Conservation (phyloP, 1,140 invertebrate species). For the Macrobrachium nipponense region DNA sequence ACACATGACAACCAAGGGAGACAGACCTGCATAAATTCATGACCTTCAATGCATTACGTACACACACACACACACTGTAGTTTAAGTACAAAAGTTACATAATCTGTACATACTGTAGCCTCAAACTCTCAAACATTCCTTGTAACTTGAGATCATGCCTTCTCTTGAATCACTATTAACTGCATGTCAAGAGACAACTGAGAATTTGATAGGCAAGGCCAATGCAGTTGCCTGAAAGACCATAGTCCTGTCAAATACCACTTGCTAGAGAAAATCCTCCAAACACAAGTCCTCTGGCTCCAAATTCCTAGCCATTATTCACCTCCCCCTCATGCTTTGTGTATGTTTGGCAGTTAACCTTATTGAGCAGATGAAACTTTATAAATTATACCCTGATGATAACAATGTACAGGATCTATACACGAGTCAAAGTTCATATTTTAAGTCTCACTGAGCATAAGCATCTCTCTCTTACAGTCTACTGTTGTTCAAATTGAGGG, state of each 20-base stretch:
- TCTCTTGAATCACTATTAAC: neutral
- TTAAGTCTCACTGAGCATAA: no score
- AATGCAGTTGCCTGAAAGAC: slow-evolving; percentile 27
- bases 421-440: no score
- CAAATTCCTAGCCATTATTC: neutral
- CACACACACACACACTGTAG: slow-evolving; percentile 21
- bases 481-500: no score
- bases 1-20: slow-evolving; percentile 54
- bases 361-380: neutral
- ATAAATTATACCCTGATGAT: slow-evolving; percentile 21
- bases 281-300: slow-evolving; percentile 25
- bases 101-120: slow-evolving; percentile 33
- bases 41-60: slow-evolving; percentile 43
- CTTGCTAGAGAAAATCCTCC: slow-evolving; percentile 12
- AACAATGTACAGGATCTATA: neutral
- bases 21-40: slow-evolving; percentile 33
- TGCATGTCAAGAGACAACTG: slow-evolving; percentile 15
- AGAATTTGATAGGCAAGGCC: slow-evolving; percentile 26
- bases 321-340: slow-evolving; percentile 7
- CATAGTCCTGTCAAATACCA: slow-evolving; percentile 16
- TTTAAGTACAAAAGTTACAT: slow-evolving; percentile 60
- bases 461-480: no score
- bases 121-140: slow-evolving; percentile 37
- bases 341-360: neutral
- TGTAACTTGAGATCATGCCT: slow-evolving; percentile 28